Base-by-base conservation (phyloP, 2,797 vertebrate genomes). In the Neosilurus hyrtlii region DNA sequence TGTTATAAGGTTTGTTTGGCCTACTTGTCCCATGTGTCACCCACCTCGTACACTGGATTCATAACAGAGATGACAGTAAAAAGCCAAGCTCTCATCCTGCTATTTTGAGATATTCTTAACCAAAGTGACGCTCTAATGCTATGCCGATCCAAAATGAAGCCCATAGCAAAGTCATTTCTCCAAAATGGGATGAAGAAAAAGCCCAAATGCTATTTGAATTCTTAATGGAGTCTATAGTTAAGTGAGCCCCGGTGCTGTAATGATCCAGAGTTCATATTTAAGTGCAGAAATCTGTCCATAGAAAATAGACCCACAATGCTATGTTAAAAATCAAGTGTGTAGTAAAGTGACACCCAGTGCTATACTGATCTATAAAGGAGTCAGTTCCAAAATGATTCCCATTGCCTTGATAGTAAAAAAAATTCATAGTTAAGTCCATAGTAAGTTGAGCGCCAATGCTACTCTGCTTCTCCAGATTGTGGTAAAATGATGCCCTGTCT, bases 1-100 rank as follows among this genome's bases (percentile, higher is more conserved):
- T 87, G 86, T 85, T 87, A 87, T 92, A 87, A 87, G 86, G 81
- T 88, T 89, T 90, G 88, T 88, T 89, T 88, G 86, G 76, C 88
- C 84, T 85, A 68, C 83, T 79, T 74, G 89, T 90, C 89, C 87
- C 83, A 87, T 85, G 90, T 85, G 84, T 83, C 86, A 79, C 54
- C 56, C 56, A 57, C 62, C 57, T 16, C 61, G 35, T 43, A 57
- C 49, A 37, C 11, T 18, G 14, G 63, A 79, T 65, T 37, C 59
- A 24, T 56, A 73, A 63, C 49, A 54, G 67, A 82, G 79, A 76
- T 65, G 12, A 56, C 57, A 22, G 62, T 79, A 81, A 81, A 85
- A 43, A 8, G 4, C 43, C 43, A 8, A 67, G 56, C 49, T 35
- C 43, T 71, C n/a, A 63, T 63, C 14, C 9, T 12, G n/a, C 9